These are phyloP conservation scores for Chymomyza costata DNA, from an alignment of 1,140 invertebrate species.

Conservation along the genomic window DNA sequence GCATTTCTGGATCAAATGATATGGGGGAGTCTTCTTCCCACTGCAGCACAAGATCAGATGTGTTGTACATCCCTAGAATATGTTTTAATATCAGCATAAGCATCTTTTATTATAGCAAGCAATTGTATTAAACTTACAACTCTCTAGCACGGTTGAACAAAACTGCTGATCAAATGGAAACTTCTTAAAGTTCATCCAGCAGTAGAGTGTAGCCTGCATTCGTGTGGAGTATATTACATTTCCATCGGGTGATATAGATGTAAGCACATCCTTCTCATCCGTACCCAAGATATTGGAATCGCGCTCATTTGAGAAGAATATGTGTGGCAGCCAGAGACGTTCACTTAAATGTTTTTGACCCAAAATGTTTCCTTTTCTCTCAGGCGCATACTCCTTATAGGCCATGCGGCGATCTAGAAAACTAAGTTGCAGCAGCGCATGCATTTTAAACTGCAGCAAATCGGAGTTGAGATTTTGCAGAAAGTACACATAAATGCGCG, in stretches of 20 bases:
- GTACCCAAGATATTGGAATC: conserved; percentile 82
- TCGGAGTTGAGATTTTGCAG: conserved; percentile 86
- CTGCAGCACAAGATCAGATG: conserved; percentile 82
- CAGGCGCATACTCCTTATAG: conserved; percentile 80
- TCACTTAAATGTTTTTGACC: conserved; percentile 83
- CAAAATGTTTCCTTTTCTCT: conserved; percentile 79
- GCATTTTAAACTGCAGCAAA: conserved; percentile 88
- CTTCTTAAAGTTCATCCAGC: conserved; percentile 88
- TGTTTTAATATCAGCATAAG: neutral
- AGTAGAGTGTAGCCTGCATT: conserved; percentile 86
- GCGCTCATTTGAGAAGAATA: conserved; percentile 88
- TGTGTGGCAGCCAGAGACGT: conserved; percentile 86
- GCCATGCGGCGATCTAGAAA: conserved; percentile 83
- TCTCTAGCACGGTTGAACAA: conserved; percentile 86
- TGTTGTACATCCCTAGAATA: conserved; percentile 83
- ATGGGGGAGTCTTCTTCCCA: conserved; percentile 86
- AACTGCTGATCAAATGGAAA: conserved; percentile 90
- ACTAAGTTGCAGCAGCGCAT: conserved; percentile 85
- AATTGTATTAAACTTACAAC: conserved; percentile 79
- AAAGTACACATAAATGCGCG: conserved; percentile 84
- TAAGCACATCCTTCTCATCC: conserved; percentile 85
- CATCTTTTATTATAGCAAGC: no score
- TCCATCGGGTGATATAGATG: conserved; percentile 84
- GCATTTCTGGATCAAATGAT: conserved; percentile 84
- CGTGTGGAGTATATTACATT: conserved; percentile 85